These are phyloP conservation scores for Machaerirhynchus nigripectus DNA, from an alignment of 2,113 vertebrate genomes.

Conservation along the genomic window DNA sequence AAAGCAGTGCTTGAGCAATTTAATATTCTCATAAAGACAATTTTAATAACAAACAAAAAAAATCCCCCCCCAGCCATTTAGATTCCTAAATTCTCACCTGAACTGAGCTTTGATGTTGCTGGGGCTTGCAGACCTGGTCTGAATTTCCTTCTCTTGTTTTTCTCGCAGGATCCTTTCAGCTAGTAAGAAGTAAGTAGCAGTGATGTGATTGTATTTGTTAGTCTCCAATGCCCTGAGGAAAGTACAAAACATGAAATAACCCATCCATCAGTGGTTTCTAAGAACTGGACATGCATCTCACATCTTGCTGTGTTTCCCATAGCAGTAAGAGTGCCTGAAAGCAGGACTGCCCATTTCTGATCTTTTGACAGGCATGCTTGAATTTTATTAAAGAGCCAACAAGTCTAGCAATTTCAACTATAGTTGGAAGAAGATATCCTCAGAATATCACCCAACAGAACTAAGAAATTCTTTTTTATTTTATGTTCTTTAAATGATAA, in stretches of 20 bases:
- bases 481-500: neutral
- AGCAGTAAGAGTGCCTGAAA: neutral
- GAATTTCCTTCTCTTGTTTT: constrained; percentile 95
- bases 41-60: neutral
- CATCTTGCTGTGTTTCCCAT: neutral
- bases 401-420: neutral
- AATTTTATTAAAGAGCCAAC: neutral
- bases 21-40: neutral
- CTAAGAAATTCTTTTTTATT: neutral
- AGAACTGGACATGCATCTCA: neutral
- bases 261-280: neutral
- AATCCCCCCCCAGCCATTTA: neutral
- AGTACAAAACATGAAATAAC: neutral
- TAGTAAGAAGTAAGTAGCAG: constrained; percentile 96
- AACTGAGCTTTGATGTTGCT: constrained; percentile 97
- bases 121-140: constrained; percentile 91
- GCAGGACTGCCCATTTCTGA: neutral
- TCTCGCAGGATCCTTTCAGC: constrained; percentile 95
- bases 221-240: constrained; percentile 90
- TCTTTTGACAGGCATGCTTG: neutral
- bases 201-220: constrained; percentile 99
- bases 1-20: neutral
- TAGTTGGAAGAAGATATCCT: neutral
- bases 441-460: neutral
- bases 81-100: constrained; percentile 78